These are phyloP conservation scores for Pangasius sanitwongsei DNA, from an alignment of 2,797 vertebrate genomes.

Conservation along the genomic window DNA sequence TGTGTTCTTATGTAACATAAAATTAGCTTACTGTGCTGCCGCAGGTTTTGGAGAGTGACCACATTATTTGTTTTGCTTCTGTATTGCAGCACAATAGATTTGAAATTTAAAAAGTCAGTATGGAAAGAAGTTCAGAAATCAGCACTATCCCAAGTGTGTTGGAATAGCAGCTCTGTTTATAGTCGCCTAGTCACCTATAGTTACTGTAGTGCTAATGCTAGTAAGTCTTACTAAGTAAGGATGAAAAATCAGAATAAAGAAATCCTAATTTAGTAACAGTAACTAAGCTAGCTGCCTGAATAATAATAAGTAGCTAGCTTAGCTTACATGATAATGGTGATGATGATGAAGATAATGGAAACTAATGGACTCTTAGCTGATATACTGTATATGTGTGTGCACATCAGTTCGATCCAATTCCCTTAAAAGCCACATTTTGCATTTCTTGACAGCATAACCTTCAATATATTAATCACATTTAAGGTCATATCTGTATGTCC, in stretches of 20 bases:
- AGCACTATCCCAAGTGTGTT: background rate
- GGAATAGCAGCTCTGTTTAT: background rate
- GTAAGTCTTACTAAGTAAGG: background rate
- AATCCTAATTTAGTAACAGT: background rate
- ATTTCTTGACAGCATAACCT: slow-evolving; percentile 17
- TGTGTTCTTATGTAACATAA: background rate
- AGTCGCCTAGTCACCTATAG: background rate
- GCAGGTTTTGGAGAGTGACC: background rate
- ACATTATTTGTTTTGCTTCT: background rate
- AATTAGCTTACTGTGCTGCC: no score
- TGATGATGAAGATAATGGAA: slow-evolving; percentile 37
- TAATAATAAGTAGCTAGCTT: background rate
- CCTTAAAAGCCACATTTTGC: slow-evolving; percentile 48
- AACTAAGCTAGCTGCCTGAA: background rate
- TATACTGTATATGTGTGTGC: background rate
- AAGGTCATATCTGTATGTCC: slow-evolving; percentile 1
- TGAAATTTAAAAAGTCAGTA: background rate
- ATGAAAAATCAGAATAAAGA: background rate
- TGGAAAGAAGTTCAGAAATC: background rate
- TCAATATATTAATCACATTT: slow-evolving; percentile 50
- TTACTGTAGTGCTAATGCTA: background rate
- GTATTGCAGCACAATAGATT: background rate
- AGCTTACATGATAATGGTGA: slow-evolving; percentile 16
- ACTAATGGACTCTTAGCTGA: slow-evolving; percentile 26
- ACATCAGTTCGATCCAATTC: slow-evolving; percentile 38